phyloP scores from a whole-genome alignment of 2,888 invertebrate genomes.

The Palloptera scutellata region DNA sequence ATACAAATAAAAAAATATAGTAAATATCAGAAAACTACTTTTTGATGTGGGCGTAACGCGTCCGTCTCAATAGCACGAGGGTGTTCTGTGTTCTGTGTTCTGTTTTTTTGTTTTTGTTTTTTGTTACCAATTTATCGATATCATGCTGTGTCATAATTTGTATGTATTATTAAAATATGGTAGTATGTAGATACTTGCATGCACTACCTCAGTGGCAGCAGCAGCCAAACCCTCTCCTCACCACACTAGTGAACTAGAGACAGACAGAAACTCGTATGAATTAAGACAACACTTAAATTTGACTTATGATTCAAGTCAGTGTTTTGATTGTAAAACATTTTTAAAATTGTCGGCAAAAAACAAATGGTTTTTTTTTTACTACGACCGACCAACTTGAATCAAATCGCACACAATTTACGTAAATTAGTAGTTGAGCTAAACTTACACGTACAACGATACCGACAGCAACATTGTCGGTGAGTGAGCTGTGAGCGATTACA shows the following conservation, averaged over 20 bases:
- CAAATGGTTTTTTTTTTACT: no score
- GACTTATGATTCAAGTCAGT: slow-evolving; percentile 17
- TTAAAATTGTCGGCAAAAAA: not conserved
- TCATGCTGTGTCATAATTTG: slow-evolving; percentile 24
- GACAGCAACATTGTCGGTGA: no score
- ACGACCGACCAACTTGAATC: not conserved
- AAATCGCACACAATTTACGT: not conserved
- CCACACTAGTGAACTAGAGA: no score
- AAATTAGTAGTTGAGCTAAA: slow-evolving; percentile 3
- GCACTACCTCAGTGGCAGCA: not conserved
- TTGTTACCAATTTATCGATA: slow-evolving; percentile 23
- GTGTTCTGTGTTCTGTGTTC: slow-evolving; percentile 12
- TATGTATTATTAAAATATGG: no score
- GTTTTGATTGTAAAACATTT: slow-evolving; percentile 13
- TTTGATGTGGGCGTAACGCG: not conserved
- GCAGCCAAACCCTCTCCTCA: not conserved
- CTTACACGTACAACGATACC: no score
- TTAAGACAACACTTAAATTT: not conserved
- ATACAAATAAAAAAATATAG: slow-evolving; percentile 2
- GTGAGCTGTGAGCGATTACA: no score
- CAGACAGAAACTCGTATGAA: no score
- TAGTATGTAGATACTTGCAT: no score
- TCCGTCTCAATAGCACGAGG: slow-evolving; percentile 15
- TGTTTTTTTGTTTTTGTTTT: no score
- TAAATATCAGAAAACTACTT: not conserved